These are phyloP conservation scores for Linnaemya tessellans DNA, from an alignment of 2,888 invertebrate species.

Conservation along the genomic window DNA sequence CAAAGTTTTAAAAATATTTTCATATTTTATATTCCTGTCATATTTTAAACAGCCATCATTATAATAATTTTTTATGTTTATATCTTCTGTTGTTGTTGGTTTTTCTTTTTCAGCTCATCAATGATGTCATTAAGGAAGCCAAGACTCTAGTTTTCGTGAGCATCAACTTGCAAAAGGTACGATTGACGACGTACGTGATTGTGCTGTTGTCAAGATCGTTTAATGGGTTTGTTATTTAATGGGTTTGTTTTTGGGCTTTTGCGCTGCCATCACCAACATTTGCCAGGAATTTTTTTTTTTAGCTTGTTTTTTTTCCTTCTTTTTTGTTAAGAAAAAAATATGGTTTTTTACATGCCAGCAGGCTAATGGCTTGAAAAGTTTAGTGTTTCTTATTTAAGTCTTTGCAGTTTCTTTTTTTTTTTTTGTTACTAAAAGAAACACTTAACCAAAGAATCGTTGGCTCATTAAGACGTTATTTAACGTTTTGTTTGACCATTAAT, in stretches of 20 bases:
- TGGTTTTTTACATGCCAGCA: conserved; percentile 23
- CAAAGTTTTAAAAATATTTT: conserved; percentile 15
- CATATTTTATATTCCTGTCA: conserved; percentile 46
- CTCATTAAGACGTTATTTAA: conserved; percentile 37
- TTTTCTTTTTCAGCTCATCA: background rate
- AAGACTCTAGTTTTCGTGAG: conserved; percentile 4
- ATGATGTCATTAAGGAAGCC: conserved; percentile 51
- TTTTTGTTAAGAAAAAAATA: conserved; percentile 3
- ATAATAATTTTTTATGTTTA: conserved; percentile 33
- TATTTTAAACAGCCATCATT: conserved; percentile 60
- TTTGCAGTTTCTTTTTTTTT: background rate
- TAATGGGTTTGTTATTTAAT: conserved; percentile 43
- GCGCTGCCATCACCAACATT: conserved; percentile 1
- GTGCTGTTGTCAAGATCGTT: conserved; percentile 49
- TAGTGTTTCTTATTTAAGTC: conserved; percentile 28
- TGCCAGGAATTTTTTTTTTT: conserved; percentile 12
- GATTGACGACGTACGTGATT: conserved; percentile 22
- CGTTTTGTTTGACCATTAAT: conserved; percentile 17
- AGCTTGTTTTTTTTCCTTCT: conserved; percentile 4
- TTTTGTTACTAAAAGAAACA: background rate
- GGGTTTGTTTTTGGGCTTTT: conserved; percentile 29
- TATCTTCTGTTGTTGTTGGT: background rate
- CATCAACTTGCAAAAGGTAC: background rate
- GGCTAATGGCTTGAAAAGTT: conserved; percentile 47
- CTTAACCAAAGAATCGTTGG: conserved; percentile 8